A percentile compares a stretch with the other conserved stretches of the same genome.
These are phyloP conservation scores for Maccullochella peelii DNA, from an alignment of 2,113 vertebrate species.

Conservation along the genomic window DNA sequence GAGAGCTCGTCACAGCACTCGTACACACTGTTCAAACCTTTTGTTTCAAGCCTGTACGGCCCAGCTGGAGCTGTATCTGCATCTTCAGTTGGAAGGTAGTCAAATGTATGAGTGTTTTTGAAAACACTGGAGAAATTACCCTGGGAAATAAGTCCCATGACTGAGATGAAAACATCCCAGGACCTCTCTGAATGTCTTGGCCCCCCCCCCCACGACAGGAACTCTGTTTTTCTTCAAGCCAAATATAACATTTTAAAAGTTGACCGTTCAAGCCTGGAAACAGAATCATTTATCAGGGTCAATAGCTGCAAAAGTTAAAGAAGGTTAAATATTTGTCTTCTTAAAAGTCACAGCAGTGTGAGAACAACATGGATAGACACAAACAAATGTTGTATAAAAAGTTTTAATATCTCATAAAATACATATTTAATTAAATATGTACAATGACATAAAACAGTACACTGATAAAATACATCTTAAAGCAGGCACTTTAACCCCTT, in stretches of 20 bases:
- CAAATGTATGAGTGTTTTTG: conserved; percentile 16
- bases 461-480: conserved; percentile 70
- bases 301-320: conserved; percentile 14
- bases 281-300: conserved; percentile 22
- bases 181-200: conserved; percentile 43
- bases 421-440: conserved; percentile 81
- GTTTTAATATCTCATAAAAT: conserved; percentile 83
- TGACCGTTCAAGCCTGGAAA: background rate
- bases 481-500: conserved; percentile 62
- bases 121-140: conserved; percentile 20
- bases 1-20: background rate
- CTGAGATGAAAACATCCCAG: conserved; percentile 53
- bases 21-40: background rate
- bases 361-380: background rate
- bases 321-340: conserved; percentile 14
- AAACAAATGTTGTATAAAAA: conserved; percentile 72
- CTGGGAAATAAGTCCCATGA: conserved; percentile 65
- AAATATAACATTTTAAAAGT: conserved; percentile 62
- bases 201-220: conserved; percentile 4
- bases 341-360: background rate
- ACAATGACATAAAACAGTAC: conserved; percentile 69
- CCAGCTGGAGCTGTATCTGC: background rate
- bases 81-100: background rate
- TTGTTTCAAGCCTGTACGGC: background rate
- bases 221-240: conserved; percentile 35